These are phyloP conservation scores for Argyrosomus japonicus DNA, from an alignment of 2,113 vertebrate species.

Conservation along the genomic window DNA sequence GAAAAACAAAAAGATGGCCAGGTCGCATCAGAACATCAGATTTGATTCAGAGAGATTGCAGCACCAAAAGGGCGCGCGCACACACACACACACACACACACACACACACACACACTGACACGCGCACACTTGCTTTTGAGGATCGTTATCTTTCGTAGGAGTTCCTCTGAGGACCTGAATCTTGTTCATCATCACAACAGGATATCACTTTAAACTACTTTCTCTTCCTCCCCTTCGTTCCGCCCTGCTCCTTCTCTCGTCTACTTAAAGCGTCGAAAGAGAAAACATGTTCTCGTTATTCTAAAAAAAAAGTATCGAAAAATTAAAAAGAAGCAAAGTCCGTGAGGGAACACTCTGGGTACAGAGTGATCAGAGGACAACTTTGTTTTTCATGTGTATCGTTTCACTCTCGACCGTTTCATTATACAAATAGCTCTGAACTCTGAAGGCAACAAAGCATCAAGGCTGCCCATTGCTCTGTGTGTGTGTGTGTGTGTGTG, in stretches of 20 bases:
- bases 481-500: slow-evolving; percentile 33
- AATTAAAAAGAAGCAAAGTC: slow-evolving; percentile 9
- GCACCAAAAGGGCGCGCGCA: slow-evolving; percentile 3
- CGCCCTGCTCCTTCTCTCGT: background rate
- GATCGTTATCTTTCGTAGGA: slow-evolving; percentile 53
- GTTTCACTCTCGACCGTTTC: slow-evolving; percentile 20
- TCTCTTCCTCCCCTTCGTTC: slow-evolving; percentile 16
- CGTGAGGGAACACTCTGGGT: background rate
- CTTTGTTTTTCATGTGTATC: slow-evolving; percentile 18
- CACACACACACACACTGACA: slow-evolving; percentile 2
- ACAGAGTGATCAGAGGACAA: background rate
- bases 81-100: slow-evolving; percentile 3
- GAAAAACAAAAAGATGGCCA: slow-evolving; percentile 35
- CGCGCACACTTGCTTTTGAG: slow-evolving; percentile 45
- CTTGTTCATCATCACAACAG: slow-evolving; percentile 53
- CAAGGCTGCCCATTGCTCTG: slow-evolving; percentile 58
- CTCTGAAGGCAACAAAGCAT: slow-evolving; percentile 56
- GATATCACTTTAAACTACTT: slow-evolving; percentile 44
- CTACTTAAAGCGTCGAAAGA: slow-evolving; percentile 26
- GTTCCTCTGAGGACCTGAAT: slow-evolving; percentile 44
- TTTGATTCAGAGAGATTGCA: slow-evolving; percentile 25
- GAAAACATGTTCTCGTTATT: slow-evolving; percentile 2
- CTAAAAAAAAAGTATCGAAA: slow-evolving; percentile 18
- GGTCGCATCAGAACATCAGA: slow-evolving; percentile 45
- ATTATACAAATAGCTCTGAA: slow-evolving; percentile 42